Evolutionary conservation across 2,113 vertebrate species (phyloP), one percentile per base, ranked within the genome.

Genomic region (Hypomesus transpacificus): DNA sequence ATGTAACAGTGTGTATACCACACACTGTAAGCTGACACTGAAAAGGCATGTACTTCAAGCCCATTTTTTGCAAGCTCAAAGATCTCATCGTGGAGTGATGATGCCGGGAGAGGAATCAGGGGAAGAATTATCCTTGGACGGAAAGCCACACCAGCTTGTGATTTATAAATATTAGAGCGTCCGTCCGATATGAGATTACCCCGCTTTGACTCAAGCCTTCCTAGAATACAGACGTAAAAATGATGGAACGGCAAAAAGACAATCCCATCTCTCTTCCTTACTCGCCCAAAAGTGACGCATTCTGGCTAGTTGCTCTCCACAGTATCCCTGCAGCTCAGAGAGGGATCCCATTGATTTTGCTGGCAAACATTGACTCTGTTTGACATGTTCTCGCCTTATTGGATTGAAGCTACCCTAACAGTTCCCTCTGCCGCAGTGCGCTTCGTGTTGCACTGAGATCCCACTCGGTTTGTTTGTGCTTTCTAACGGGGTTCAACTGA

Each of bases 181-280:
- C 80, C 72, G 75, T 66, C 58, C 70, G 78, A 85, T 84, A 79
- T 31, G 69, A 77, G 75, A 81, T 81, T 80, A 83, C 39, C 67
- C 26, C 11, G 21, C 73, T 73, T 34, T 71, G 72, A 80, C 69
- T 77, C 74, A 75, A 84, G 76, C 68, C 28, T 71, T 57, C 52
- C 62, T 57, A 57, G 69, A 77, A 66, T 66, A 61, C 70, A 80
- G 73, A 59, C 24, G 52, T 56, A 75, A 64, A 76, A 88, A 67
- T 73, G 77, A 87, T 77, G 71, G 68, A 58, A 68, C 83, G 79
- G 85, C 80, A 82, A 63, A 81, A 84, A 80, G 75, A 86, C 82
- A 83, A 86, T 79, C 80, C 72, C 22, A 11, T 64, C 51, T 22
- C 26, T 51, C 22, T 28, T 21, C 54, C 56, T 57, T 16, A 52